Evolutionary conservation across 2,888 invertebrate species (phyloP).

Genomic region (Metellina segmentata): DNA sequence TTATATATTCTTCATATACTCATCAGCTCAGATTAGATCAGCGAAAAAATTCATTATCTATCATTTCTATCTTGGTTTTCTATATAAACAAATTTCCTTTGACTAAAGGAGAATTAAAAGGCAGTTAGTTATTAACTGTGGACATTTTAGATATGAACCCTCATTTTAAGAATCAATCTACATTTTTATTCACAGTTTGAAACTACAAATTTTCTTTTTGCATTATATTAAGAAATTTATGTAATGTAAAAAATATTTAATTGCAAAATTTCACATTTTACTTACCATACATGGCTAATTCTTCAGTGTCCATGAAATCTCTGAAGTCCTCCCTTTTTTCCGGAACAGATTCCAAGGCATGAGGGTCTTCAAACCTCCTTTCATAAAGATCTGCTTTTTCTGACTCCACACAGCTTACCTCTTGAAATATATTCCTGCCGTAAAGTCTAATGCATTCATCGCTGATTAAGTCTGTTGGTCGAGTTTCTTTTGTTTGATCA

Average conservation of each 20-base stretch:
- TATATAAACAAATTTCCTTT: neutral
- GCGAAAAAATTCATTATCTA: neutral
- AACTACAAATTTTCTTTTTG: no score
- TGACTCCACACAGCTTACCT: neutral
- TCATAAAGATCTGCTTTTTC: neutral
- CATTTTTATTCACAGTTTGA: no score
- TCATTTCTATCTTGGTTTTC: neutral
- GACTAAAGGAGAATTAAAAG: neutral
- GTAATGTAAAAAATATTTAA: no score
- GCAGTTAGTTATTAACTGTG: no score
- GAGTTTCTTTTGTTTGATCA: neutral
- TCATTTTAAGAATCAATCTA: no score
- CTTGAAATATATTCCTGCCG: neutral
- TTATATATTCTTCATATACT: no score
- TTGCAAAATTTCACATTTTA: neutral
- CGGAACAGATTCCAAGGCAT: neutral
- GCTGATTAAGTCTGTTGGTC: no score
- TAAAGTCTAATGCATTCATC: no score
- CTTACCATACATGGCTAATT: slow-evolving; percentile 4
- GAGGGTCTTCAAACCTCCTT: neutral
- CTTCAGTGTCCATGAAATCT: neutral
- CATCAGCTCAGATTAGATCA: neutral
- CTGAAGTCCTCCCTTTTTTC: neutral
- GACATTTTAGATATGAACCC: no score
- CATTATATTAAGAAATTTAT: no score